phyloP scores from a whole-genome alignment of 1,140 invertebrate species.

The Sinonovacula constricta region DNA sequence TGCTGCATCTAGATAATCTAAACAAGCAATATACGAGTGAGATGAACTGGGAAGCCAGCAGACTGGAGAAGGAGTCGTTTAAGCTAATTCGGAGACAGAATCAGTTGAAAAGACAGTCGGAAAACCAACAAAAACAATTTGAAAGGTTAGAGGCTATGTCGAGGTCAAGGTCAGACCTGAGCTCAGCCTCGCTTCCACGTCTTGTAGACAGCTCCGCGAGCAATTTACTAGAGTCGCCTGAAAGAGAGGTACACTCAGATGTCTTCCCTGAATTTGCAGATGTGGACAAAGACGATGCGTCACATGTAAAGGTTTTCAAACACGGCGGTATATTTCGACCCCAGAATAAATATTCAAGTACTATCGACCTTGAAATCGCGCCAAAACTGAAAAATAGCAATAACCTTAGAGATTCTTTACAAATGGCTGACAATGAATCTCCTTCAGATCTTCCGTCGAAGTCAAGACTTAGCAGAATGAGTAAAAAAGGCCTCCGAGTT shows the following conservation, averaged over 20 bases:
- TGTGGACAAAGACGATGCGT: conserved; percentile 63
- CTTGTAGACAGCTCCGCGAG: background rate
- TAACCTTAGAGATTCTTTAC: conserved; percentile 36
- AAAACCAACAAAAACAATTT: conserved; percentile 50
- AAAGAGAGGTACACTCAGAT: background rate
- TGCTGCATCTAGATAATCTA: conserved; percentile 56
- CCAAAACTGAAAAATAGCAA: conserved; percentile 30
- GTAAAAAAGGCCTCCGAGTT: conserved; percentile 56
- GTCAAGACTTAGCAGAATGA: conserved; percentile 50
- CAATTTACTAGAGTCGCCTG: background rate
- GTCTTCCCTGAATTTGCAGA: conserved; percentile 54
- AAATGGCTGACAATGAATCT: conserved; percentile 28
- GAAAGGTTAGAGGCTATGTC: conserved; percentile 54
- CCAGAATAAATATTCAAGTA: conserved; percentile 59
- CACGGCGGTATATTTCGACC: conserved; percentile 58
- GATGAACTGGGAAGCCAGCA: conserved; percentile 54
- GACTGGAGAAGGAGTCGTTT: conserved; percentile 54
- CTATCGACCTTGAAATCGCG: conserved; percentile 44
- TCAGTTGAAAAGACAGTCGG: conserved; percentile 57
- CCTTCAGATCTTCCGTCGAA: conserved; percentile 47
- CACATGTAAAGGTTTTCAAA: conserved; percentile 62
- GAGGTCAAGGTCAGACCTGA: conserved; percentile 37
- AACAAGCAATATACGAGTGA: conserved; percentile 56
- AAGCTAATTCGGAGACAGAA: conserved; percentile 57
- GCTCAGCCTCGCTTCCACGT: conserved; percentile 27